A percentile compares a stretch with the other conserved stretches of the same genome.
phyloP scores from a whole-genome alignment of 2,797 vertebrate genomes.

The Lophius americanus region DNA sequence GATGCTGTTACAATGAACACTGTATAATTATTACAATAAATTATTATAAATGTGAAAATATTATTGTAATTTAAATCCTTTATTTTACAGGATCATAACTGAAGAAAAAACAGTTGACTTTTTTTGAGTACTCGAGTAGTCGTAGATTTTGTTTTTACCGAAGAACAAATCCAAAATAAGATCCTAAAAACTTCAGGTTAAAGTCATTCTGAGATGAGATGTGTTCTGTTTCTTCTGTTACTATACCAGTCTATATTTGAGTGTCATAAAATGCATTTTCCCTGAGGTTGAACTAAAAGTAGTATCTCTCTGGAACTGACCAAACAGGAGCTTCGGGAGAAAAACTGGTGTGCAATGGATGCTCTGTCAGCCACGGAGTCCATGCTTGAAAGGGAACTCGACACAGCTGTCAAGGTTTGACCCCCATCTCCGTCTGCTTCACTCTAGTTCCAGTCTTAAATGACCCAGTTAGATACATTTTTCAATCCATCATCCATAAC shows the following conservation, averaged over 20 bases:
- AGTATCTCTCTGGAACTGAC: constrained; percentile 98
- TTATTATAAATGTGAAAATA: too few relatives aligned
- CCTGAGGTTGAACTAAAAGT: constrained; percentile 93
- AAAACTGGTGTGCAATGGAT: constrained; percentile 99
- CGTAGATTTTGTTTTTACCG: too few relatives aligned
- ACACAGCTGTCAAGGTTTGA: constrained; percentile 99
- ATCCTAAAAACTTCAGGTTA: background rate
- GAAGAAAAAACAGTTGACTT: too few relatives aligned
- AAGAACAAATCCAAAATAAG: too few relatives aligned
- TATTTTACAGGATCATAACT: too few relatives aligned
- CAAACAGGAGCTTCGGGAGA: constrained; percentile 98
- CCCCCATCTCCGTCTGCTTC: constrained; percentile 84
- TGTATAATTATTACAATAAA: too few relatives aligned
- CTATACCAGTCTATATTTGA: constrained; percentile 53
- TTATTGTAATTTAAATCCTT: too few relatives aligned
- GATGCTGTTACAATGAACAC: too few relatives aligned
- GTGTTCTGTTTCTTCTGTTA: constrained; percentile 47
- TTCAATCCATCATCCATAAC: constrained; percentile 68
- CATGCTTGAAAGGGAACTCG: constrained; percentile 99
- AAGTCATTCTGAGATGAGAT: constrained; percentile 39
- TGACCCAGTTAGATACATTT: constrained; percentile 66
- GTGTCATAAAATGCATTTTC: constrained; percentile 76
- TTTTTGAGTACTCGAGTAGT: too few relatives aligned
- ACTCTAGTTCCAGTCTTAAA: constrained; percentile 89
- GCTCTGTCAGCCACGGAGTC: constrained; percentile 99